These are phyloP conservation scores for Polietes domitor DNA, from an alignment of 2,888 invertebrate genomes.

Conservation along the genomic window DNA sequence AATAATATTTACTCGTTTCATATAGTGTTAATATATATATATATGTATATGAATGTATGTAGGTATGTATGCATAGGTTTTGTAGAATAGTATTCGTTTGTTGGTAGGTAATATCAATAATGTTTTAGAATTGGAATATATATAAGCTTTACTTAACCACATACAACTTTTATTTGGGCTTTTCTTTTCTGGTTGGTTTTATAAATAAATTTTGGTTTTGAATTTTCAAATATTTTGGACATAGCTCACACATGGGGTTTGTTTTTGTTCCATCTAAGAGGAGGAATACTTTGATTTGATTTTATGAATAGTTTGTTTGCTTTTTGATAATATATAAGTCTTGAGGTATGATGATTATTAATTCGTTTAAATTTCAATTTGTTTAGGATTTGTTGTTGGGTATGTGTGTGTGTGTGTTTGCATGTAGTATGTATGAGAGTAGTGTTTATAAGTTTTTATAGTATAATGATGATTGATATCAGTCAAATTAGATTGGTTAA, in stretches of 20 bases:
- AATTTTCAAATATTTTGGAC: conserved; percentile 40
- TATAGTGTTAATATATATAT: conserved; percentile 4
- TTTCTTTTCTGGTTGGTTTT: background rate
- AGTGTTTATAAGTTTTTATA: background rate
- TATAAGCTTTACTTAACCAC: conserved; percentile 32
- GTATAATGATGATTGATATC: conserved; percentile 52
- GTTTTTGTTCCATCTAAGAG: conserved; percentile 38
- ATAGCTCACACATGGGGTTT: conserved; percentile 23
- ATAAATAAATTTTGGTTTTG: background rate
- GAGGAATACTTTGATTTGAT: conserved; percentile 33
- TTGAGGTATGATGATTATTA: conserved; percentile 48
- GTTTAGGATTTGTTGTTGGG: conserved; percentile 3
- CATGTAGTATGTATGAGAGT: conserved; percentile 1
- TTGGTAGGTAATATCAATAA: conserved; percentile 24
- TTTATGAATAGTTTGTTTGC: conserved; percentile 34
- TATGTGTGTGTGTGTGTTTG: conserved; percentile 10
- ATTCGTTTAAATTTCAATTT: conserved; percentile 34
- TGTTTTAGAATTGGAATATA: conserved; percentile 36
- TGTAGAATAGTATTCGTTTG: conserved; percentile 52
- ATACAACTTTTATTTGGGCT: conserved; percentile 12
- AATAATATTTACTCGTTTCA: conserved; percentile 34
- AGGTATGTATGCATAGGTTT: conserved; percentile 58
- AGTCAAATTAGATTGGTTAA: conserved; percentile 53
- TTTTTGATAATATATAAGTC: conserved; percentile 46
- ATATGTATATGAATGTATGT: conserved; percentile 51